Evolutionary conservation across 1,140 invertebrate species (phyloP), one percentile per base, ranked within the genome.

Genomic region (Hydropsyche tenuis): DNA sequence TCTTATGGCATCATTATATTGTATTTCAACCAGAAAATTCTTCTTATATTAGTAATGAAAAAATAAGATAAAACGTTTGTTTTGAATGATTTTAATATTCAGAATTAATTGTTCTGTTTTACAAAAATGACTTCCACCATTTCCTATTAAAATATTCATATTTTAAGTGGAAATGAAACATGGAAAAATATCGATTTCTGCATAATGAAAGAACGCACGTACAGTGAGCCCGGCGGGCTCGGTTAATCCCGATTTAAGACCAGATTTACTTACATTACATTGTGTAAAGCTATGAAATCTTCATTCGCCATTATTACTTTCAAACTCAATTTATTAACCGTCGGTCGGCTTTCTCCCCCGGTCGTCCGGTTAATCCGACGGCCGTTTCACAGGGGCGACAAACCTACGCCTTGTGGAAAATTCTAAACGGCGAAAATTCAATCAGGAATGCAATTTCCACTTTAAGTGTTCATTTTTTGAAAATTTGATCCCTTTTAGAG

Each of bases 311-410:
- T 69, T 69, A 69, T 69, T 69, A 69, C 66, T 69, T 69, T 69
- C 66, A 69, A 69, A 69, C 66, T 69, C 66, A 69, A 69, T 69
- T 69, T 69, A 69, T 69, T 69, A 69, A 69, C 45, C 66, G 66
- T 42, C 46, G 66, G 66, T 69, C 37, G 66, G 27, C 46, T 69
- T 69, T 48, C 66, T 51, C 63, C n/a, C 18, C 63, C 12, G 37
- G 14, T 43, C 30, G 30, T 22, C 63, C 30, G 37, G 45, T 69
- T 69, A 69, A 69, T 51, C 66, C 22, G 37, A 20, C 46, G 45
- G n/a, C 66, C 46, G 45, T 69, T n/a, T 69, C 22, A 9, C 66
- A 53, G 63, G 63, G 63, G 63, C 16, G 42, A 22, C 42, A 22
- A 66, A 66, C 18, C 43, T 20, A 37, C 3, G 30, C 3, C 30